Base-by-base conservation (phyloP, 2,797 vertebrate species). In the Rousettus madagascariensis region DNA sequence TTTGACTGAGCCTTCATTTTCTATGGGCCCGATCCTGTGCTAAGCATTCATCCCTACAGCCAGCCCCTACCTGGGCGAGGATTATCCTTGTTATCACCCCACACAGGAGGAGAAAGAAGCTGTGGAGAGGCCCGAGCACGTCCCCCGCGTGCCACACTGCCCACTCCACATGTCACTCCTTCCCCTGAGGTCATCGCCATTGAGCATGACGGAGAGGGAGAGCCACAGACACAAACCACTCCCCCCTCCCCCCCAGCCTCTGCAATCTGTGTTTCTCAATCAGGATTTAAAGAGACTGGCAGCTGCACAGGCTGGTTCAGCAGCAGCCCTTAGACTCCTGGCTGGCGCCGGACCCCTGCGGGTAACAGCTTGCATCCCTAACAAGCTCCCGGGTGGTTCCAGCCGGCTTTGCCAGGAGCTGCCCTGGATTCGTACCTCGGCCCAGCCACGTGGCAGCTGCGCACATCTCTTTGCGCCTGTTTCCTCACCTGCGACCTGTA, bases 141-240 rank as follows among this genome's bases (percentile, higher is more conserved):
- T n/a, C 46, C 61, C 17, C 5, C 43, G 6, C 12, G 3, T 3
- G 12, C 3, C 0, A 41, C 1, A 1, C 20, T 59, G 20, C 49
- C 33, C 41, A 83, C 86, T 63, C 11, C 10, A 12, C 2, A 0
- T 13, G 2, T 5, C 8, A 22, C 0, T 1, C 7, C 22, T 51
- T 78, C 24, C 61, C 26, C 30, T 30, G 19, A 46, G 38, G n/a
- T 41, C 65, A 28, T 12, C 55, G 69, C 11, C 55, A 1, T 26
- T 26, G 59, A 71, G 24, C 3, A 2, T 22, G 16, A 51, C 26
- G 11, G 26, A 61, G 11, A 85, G 30, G 61, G 6, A 63, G 46
- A 86, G 28, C 41, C 61, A 16, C 0, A 8, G 5, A 28, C 2
- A 13, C 11, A 66, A 30, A 22, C 3, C 46, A 15, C 46, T 33